phyloP scores from a whole-genome alignment of 2,888 invertebrate species.

The Serrognathus titanus region DNA sequence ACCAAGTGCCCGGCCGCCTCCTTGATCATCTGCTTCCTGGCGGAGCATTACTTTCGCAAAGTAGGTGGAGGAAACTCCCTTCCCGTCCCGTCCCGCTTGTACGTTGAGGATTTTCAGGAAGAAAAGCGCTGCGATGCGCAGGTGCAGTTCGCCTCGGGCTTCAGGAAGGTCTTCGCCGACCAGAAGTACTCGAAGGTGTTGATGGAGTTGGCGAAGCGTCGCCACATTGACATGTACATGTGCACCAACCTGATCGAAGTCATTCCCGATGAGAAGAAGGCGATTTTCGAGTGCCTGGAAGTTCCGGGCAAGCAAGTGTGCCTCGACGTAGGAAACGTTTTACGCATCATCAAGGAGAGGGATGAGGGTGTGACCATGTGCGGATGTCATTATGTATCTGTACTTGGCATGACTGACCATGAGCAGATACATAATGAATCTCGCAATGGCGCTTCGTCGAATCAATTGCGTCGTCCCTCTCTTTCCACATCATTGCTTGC shows the following conservation, averaged over 20 bases:
- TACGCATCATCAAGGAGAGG: neutral
- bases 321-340: neutral
- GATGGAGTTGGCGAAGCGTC: conserved; percentile 1
- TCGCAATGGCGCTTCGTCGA: neutral
- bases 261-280: conserved; percentile 1
- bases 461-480: too few species aligned
- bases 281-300: conserved; percentile 5
- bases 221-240: neutral
- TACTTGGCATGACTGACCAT: too few species aligned
- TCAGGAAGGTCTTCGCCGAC: conserved; percentile 1
- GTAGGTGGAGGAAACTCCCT: neutral
- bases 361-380: too few species aligned
- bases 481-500: neutral
- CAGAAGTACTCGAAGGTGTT: conserved; percentile 4
- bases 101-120: neutral
- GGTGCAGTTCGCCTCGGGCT: conserved; percentile 1
- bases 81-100: too few species aligned
- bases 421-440: too few species aligned
- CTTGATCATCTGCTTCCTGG: conserved; percentile 85
- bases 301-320: conserved; percentile 3
- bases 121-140: conserved; percentile 6
- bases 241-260: conserved; percentile 8
- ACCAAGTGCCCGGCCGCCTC: conserved; percentile 95
- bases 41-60: conserved; percentile 61
- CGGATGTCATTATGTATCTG: too few species aligned